Percentiles rank a stretch among this genome's conserved stretches.
Conservation (phyloP, 1,140 invertebrate species). For the Drosophila mayri region DNA sequence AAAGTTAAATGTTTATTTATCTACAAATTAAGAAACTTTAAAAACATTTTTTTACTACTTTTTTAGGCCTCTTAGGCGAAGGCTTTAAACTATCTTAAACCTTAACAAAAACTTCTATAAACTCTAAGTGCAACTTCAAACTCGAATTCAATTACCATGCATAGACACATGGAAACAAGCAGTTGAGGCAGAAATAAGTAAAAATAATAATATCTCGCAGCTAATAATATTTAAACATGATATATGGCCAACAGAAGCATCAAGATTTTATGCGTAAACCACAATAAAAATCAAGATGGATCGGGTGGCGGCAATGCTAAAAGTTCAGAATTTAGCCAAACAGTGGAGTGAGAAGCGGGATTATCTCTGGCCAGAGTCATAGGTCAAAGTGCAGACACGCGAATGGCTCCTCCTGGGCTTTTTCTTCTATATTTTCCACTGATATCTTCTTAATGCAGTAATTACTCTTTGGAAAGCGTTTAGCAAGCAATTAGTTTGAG, state of each 20-base stretch:
- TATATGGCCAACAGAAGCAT: constrained; percentile 47
- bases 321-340: too few relatives aligned
- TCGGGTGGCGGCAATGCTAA: too few relatives aligned
- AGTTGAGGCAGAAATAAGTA: constrained; percentile 20
- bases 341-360: not conserved
- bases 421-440: not conserved
- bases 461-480: constrained; percentile 71
- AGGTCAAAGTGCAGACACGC: constrained; percentile 73
- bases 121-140: constrained; percentile 38
- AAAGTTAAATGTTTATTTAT: not conserved
- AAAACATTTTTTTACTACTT: not conserved
- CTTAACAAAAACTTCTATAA: not conserved
- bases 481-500: constrained; percentile 79
- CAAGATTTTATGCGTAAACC: too few relatives aligned
- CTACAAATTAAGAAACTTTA: not conserved
- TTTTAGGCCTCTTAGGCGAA: too few relatives aligned
- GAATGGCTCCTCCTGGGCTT: constrained; percentile 29
- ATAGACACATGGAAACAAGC: constrained; percentile 51
- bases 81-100: not conserved
- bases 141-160: constrained; percentile 57
- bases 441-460: constrained; percentile 68
- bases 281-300: too few relatives aligned
- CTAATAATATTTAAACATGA: constrained; percentile 36
- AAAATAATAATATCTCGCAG: constrained; percentile 35
- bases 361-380: constrained; percentile 20